These are phyloP conservation scores for Cherax destructor DNA, from an alignment of 1,140 invertebrate species.

Conservation along the genomic window DNA sequence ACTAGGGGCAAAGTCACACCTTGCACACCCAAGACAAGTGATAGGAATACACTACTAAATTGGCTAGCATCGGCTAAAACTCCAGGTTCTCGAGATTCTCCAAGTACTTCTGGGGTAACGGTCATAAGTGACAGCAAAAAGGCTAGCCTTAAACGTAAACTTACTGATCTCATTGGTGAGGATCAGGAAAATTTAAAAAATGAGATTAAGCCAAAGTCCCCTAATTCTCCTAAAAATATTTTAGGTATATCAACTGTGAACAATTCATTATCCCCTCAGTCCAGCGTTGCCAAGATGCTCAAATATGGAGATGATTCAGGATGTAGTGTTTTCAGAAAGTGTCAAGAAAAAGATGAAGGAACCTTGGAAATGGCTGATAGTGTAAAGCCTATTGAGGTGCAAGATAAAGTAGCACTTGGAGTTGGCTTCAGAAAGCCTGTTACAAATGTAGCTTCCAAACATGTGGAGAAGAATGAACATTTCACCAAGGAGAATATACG, in stretches of 20 bases:
- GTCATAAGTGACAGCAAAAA: constrained; percentile 52
- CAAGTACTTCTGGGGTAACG: not conserved
- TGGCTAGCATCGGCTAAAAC: constrained; percentile 63
- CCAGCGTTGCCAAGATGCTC: constrained; percentile 63
- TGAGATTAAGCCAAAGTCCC: constrained; percentile 36
- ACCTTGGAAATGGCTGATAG: constrained; percentile 52
- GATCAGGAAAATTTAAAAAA: constrained; percentile 49
- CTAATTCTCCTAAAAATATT: constrained; percentile 40
- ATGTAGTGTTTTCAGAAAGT: not conserved
- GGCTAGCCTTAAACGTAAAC: constrained; percentile 60
- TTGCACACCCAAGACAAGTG: constrained; percentile 61
- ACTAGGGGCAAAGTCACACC: constrained; percentile 30
- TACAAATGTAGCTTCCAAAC: constrained; percentile 15
- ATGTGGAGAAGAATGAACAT: not conserved
- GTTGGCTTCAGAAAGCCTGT: constrained; percentile 47
- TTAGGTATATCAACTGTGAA: constrained; percentile 35
- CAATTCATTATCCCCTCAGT: not conserved
- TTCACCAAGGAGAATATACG: not conserved
- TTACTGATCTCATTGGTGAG: constrained; percentile 57
- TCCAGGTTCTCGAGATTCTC: constrained; percentile 26
- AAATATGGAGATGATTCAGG: constrained; percentile 48
- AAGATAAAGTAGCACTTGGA: constrained; percentile 19
- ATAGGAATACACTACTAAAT: constrained; percentile 59
- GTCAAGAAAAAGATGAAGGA: not conserved
- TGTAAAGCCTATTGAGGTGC: constrained; percentile 61